These are phyloP conservation scores for Brachyistius frenatus DNA, from an alignment of 2,113 vertebrate species.

Conservation along the genomic window DNA sequence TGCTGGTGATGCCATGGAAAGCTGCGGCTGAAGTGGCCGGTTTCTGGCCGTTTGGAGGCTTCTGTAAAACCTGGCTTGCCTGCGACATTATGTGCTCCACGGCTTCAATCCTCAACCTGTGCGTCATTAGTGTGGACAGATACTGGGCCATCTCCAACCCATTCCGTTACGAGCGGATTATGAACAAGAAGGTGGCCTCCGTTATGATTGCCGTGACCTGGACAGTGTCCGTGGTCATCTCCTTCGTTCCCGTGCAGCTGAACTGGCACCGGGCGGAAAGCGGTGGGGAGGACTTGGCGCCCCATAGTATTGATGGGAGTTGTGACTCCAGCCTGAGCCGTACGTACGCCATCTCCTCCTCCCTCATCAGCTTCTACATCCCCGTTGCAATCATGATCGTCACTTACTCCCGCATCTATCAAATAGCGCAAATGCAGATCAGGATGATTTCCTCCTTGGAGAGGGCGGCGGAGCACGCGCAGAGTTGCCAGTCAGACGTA, in stretches of 20 bases:
- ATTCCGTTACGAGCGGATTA: conserved; percentile 71
- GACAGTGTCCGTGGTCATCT: conserved; percentile 74
- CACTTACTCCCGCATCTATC: conserved; percentile 77
- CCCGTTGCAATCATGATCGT: conserved; percentile 74
- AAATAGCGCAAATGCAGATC: conserved; percentile 76
- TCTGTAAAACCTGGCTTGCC: conserved; percentile 76
- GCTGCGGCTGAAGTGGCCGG: conserved; percentile 73
- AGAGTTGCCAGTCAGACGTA: conserved; percentile 55
- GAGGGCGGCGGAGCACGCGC: conserved; percentile 74
- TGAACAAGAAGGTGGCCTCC: conserved; percentile 72
- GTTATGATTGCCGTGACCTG: conserved; percentile 74
- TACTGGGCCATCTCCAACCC: conserved; percentile 80
- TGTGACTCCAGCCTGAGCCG: conserved; percentile 77
- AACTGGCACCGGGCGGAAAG: conserved; percentile 72
- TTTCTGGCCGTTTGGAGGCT: conserved; percentile 74
- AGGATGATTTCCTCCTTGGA: conserved; percentile 73
- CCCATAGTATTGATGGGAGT: conserved; percentile 27
- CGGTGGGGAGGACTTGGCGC: conserved; percentile 20
- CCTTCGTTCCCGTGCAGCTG: conserved; percentile 76
- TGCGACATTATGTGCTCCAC: conserved; percentile 81
- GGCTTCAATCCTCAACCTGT: conserved; percentile 78
- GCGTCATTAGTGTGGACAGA: conserved; percentile 74
- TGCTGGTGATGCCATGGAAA: conserved; percentile 83
- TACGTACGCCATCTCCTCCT: conserved; percentile 77
- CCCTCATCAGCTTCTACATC: conserved; percentile 77